Evolutionary conservation across 2,797 vertebrate genomes (phyloP).

Genomic region (Triplophysa yarkandensis): DNA sequence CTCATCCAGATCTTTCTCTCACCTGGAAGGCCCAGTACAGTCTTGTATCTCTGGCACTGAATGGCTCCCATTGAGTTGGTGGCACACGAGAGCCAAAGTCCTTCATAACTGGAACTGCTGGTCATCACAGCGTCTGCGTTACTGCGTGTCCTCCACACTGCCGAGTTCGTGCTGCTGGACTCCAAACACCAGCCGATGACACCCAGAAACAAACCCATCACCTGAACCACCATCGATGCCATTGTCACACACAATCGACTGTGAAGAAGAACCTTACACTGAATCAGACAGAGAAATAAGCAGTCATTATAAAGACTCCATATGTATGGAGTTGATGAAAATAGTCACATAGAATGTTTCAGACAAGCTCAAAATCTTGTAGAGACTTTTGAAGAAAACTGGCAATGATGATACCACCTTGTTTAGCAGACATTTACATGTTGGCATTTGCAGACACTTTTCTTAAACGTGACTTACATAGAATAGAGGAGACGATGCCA

Average conservation of each 20-base stretch:
- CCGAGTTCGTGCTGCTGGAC: conserved; percentile 73
- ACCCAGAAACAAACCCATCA: conserved; percentile 70
- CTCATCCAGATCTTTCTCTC: conserved; percentile 11
- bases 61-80: conserved; percentile 64
- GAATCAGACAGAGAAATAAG: neutral
- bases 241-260: conserved; percentile 64
- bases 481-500: no score
- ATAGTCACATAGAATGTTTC: no score
- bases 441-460: no score
- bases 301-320: no score
- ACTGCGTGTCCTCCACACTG: conserved; percentile 61
- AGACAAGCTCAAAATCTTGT: no score
- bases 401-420: no score
- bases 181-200: conserved; percentile 73
- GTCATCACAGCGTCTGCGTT: conserved; percentile 64
- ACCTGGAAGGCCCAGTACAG: conserved; percentile 74
- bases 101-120: conserved; percentile 69
- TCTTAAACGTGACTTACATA: no score
- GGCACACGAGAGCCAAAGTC: conserved; percentile 75
- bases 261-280: neutral
- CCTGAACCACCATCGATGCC: conserved; percentile 66
- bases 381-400: no score
- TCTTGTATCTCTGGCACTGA: conserved; percentile 73
- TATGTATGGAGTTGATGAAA: no score
- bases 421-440: no score